Evolutionary conservation across 1,140 invertebrate genomes (phyloP).

Genomic region (Ips typographus): DNA sequence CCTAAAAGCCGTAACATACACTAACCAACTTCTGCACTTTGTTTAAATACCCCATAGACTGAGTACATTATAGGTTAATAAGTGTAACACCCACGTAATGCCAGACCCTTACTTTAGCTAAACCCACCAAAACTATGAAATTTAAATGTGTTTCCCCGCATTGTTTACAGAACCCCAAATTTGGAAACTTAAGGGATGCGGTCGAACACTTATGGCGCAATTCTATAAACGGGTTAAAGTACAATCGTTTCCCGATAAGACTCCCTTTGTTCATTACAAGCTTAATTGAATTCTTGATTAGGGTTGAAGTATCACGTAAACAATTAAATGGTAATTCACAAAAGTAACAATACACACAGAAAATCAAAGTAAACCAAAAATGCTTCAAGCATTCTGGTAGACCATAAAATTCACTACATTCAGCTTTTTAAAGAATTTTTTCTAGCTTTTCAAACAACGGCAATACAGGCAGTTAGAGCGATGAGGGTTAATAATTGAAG

Average conservation of each 20-base stretch:
- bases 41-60: background rate
- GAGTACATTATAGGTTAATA: conserved; percentile 10
- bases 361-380: too few species aligned
- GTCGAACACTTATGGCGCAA: conserved; percentile 11
- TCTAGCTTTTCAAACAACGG: too few species aligned
- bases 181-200: conserved; percentile 5
- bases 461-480: too few species aligned
- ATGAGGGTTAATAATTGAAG: too few species aligned
- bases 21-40: background rate
- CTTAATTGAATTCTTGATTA: conserved; percentile 15
- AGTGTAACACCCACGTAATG: conserved; percentile 15
- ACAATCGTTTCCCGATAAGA: conserved; percentile 24
- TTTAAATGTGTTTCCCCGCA: conserved; percentile 14
- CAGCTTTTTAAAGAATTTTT: too few species aligned
- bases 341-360: too few species aligned
- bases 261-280: conserved; percentile 19
- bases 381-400: too few species aligned
- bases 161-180: conserved; percentile 22
- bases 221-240: conserved; percentile 18
- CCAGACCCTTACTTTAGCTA: conserved; percentile 10
- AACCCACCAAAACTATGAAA: conserved; percentile 15
- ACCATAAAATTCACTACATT: too few species aligned
- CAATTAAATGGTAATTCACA: conserved; percentile 6
- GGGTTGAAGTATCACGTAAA: conserved; percentile 8
- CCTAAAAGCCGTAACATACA: background rate